phyloP scores from a whole-genome alignment of 1,140 invertebrate species.

The Triops longicaudatus region DNA sequence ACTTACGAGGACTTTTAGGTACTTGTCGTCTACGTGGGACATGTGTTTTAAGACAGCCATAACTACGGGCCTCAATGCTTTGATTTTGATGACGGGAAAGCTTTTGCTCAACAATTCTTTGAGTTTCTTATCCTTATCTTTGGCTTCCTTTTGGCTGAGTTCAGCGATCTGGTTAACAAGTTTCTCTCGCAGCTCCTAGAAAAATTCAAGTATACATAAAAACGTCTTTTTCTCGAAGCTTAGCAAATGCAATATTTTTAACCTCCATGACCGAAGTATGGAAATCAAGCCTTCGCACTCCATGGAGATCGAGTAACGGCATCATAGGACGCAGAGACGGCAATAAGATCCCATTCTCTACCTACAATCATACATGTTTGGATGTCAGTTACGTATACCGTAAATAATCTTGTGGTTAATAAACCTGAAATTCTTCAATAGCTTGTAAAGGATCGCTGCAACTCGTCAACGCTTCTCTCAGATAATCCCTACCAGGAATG shows the following conservation, averaged over 20 bases:
- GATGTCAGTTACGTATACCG: not conserved
- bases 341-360: slow-evolving; percentile 87
- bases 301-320: slow-evolving; percentile 86
- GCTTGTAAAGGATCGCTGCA: slow-evolving; percentile 92
- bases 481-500: slow-evolving; percentile 77
- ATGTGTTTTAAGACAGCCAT: slow-evolving; percentile 91
- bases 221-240: not conserved
- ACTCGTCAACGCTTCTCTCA: slow-evolving; percentile 85
- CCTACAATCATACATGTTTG: slow-evolving; percentile 41
- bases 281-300: slow-evolving; percentile 82
- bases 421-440: slow-evolving; percentile 87
- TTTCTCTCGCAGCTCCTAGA: slow-evolving; percentile 74
- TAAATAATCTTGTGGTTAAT: slow-evolving; percentile 10
- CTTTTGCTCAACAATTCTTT: slow-evolving; percentile 87
- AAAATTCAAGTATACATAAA: slow-evolving; percentile 29
- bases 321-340: slow-evolving; percentile 88
- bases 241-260: not conserved
- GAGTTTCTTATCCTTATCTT: slow-evolving; percentile 73
- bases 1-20: slow-evolving; percentile 64
- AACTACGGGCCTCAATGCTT: slow-evolving; percentile 86
- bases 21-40: slow-evolving; percentile 86
- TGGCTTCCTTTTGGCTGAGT: slow-evolving; percentile 63
- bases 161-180: slow-evolving; percentile 80
- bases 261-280: slow-evolving; percentile 87
- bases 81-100: slow-evolving; percentile 85